A percentile compares a stretch with the other conserved stretches of the same genome.
Evolutionary conservation across 2,888 invertebrate species (phyloP).

Genomic region (Scaeva pyrastri): DNA sequence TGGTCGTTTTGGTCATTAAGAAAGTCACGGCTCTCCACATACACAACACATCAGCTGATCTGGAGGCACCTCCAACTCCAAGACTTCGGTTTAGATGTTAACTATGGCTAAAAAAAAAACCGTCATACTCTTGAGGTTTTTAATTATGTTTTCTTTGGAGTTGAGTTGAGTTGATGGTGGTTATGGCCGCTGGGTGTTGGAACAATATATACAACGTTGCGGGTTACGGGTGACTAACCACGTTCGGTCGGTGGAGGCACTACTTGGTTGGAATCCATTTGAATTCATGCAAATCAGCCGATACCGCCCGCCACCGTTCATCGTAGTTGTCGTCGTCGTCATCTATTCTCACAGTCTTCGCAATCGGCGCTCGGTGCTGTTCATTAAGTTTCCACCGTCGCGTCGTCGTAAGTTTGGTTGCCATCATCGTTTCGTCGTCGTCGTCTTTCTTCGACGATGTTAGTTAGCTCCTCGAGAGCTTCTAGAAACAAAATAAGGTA

Average conservation of each 20-base stretch:
- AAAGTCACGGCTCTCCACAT: slow-evolving; percentile 37
- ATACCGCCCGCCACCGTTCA: background rate
- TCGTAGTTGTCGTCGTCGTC: too few species aligned
- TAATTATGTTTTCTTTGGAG: slow-evolving; percentile 47
- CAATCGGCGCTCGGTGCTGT: background rate
- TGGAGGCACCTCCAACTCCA: slow-evolving; percentile 27
- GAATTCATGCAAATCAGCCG: slow-evolving; percentile 53
- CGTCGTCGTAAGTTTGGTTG: slow-evolving; percentile 10
- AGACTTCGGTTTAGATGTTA: slow-evolving; percentile 31
- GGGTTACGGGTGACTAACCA: slow-evolving; percentile 50
- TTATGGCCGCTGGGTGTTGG: slow-evolving; percentile 24
- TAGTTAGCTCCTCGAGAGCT: slow-evolving; percentile 2
- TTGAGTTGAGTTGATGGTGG: background rate
- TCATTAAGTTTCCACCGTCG: slow-evolving; percentile 55
- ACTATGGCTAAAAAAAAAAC: background rate
- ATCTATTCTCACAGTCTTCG: too few species aligned
- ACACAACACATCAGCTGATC: background rate
- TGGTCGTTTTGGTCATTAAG: slow-evolving; percentile 33
- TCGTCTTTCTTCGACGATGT: background rate
- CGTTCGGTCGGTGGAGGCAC: slow-evolving; percentile 1
- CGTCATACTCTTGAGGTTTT: slow-evolving; percentile 36
- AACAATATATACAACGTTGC: slow-evolving; percentile 15
- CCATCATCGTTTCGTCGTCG: background rate
- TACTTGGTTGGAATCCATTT: slow-evolving; percentile 64
- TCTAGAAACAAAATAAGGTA: slow-evolving; percentile 15